phyloP scores from a whole-genome alignment of 2,797 vertebrate species.

The Caiman crocodilus region DNA sequence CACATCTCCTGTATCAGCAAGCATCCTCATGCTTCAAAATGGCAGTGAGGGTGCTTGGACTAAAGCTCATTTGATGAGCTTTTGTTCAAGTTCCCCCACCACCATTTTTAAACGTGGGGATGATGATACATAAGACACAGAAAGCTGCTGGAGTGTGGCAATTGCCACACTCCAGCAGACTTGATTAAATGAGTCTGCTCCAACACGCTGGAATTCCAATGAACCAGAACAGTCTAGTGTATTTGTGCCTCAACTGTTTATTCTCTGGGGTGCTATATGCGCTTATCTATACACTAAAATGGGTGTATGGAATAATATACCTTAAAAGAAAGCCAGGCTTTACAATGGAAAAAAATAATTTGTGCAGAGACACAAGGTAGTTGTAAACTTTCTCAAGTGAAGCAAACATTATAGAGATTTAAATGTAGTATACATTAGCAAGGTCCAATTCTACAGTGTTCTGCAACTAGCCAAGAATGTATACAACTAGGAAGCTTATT shows the following conservation, averaged over 20 bases:
- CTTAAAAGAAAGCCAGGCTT: neutral
- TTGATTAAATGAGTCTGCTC: too few relatives aligned
- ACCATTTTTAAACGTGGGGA: too few relatives aligned
- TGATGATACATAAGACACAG: too few relatives aligned
- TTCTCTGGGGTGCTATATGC: neutral
- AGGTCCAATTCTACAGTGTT: neutral
- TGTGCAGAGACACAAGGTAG: neutral
- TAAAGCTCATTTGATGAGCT: too few relatives aligned
- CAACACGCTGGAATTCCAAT: too few relatives aligned
- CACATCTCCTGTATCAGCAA: too few relatives aligned
- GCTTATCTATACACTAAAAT: conserved; percentile 3
- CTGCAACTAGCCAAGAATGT: neutral
- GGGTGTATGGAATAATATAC: neutral
- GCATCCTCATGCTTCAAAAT: too few relatives aligned
- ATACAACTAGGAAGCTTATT: neutral
- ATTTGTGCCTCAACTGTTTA: neutral
- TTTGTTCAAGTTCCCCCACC: too few relatives aligned
- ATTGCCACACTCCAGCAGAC: too few relatives aligned
- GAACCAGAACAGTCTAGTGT: too few relatives aligned
- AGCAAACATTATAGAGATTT: accelerated
- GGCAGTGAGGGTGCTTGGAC: too few relatives aligned
- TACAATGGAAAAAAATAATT: neutral
- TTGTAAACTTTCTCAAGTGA: neutral
- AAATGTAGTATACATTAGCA: neutral
- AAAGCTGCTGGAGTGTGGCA: too few relatives aligned